Percentiles rank a stretch among this genome's conserved stretches.
These are phyloP conservation scores for Dryobota labecula DNA, from an alignment of 2,888 invertebrate genomes.

Conservation along the genomic window DNA sequence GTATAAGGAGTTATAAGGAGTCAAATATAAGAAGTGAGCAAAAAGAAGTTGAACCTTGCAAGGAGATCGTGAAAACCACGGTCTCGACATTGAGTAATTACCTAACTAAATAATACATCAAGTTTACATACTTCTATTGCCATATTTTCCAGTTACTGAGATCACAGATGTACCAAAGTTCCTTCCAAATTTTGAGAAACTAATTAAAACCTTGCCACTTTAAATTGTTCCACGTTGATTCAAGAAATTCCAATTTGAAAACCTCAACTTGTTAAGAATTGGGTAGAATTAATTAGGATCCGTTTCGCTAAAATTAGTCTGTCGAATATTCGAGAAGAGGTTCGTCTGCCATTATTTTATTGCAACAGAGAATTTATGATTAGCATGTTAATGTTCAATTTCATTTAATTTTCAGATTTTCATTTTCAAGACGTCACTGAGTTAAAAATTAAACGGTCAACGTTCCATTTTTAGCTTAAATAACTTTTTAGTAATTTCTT, in stretches of 20 bases:
- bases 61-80: background rate
- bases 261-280: conserved; percentile 61
- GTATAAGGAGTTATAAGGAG: too few relatives aligned
- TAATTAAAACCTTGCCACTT: conserved; percentile 57
- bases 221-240: conserved; percentile 56
- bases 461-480: background rate
- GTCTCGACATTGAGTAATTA: conserved; percentile 30
- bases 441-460: background rate
- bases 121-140: conserved; percentile 4
- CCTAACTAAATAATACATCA: conserved; percentile 6
- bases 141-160: conserved; percentile 27
- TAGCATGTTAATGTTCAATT: background rate
- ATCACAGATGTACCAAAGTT: conserved; percentile 46
- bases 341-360: conserved; percentile 15
- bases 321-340: conserved; percentile 35
- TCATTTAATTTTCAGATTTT: background rate
- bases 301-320: conserved; percentile 47
- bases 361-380: background rate
- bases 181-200: conserved; percentile 50
- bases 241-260: conserved; percentile 59
- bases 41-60: background rate
- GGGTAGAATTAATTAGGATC: conserved; percentile 56
- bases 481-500: conserved; percentile 6
- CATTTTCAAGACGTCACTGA: background rate
- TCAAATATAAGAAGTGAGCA: background rate